These are phyloP conservation scores for Drosophila limbata DNA, from an alignment of 2,888 invertebrate genomes.

Conservation along the genomic window DNA sequence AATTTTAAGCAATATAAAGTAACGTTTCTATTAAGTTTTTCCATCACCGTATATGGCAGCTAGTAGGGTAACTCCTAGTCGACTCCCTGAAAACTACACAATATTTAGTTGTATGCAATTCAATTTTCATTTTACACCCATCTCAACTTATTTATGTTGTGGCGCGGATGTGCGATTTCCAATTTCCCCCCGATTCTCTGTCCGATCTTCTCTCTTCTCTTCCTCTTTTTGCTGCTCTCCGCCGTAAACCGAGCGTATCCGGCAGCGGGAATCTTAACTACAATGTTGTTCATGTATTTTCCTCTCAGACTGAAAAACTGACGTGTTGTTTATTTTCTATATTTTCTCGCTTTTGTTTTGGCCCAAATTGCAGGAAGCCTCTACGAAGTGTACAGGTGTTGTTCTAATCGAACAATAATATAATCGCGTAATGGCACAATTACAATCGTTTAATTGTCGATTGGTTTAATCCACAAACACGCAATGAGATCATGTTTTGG, in stretches of 20 bases:
- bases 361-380: conserved; percentile 57
- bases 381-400: conserved; percentile 53
- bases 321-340: conserved; percentile 52
- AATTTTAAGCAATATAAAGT: too few relatives aligned
- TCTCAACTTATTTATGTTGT: conserved; percentile 72
- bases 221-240: background rate
- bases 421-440: conserved; percentile 22
- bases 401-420: conserved; percentile 43
- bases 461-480: conserved; percentile 35
- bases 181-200: background rate
- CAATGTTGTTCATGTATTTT: conserved; percentile 10
- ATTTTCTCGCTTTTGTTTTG: conserved; percentile 44
- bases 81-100: background rate
- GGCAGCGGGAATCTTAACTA: conserved; percentile 42
- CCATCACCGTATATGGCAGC: too few relatives aligned
- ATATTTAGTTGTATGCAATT: conserved; percentile 61
- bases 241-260: conserved; percentile 60
- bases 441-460: conserved; percentile 15
- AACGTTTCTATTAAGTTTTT: too few relatives aligned
- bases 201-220: background rate
- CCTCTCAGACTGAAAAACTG: conserved; percentile 23
- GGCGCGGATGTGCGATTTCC: conserved; percentile 52
- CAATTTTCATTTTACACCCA: conserved; percentile 69
- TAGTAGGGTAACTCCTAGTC: background rate
- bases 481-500: conserved; percentile 71